Base-by-base conservation (phyloP, 2,113 vertebrate species). In the Callopanchax toddi region DNA sequence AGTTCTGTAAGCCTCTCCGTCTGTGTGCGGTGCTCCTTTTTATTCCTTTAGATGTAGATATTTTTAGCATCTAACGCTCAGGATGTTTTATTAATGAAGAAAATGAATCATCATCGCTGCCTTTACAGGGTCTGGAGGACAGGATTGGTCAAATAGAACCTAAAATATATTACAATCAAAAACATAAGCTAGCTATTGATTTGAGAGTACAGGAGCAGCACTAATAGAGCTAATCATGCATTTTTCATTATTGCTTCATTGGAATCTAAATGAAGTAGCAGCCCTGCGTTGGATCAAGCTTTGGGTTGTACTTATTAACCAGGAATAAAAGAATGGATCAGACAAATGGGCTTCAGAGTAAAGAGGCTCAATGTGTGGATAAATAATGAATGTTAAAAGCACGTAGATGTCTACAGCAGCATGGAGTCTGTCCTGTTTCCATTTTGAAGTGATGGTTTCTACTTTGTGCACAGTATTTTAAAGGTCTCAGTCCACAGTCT, bases 1-100 rank as follows among this genome's bases (percentile, higher is more conserved):
- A 92, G 89, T 89, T n/a, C 51, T 25, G 15, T 22, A 5, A n/a
- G 48, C 12, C 18, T 54, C n/a, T 46, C 10, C 37, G 42, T 67
- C 0, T 63, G 74, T 73, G 71, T 85, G 79, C 67, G 36, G 70
- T 76, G 51, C 70, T 65, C 3, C 22, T 69, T 71, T 71, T 71
- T 42, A 18, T 26, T 53, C 46, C 23, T 52, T 0, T 4, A 52
- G 34, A 40, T 32, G 22, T 32, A 37, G 23, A 40, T n/a, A 54
- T 40, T 23, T 50, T 40, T 43, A 48, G 5, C 6, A 4, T 0
- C 21, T 21, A 39, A 37, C 39, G 21, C 17, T 59, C 37, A 3
- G 8, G 23, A 49, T 22, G 20, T 52, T 52, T 71, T 21, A 54
- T 52, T 49, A 22, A 58, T 49, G 42, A 37, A 58, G 48, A 36